Evolutionary conservation across 2,113 vertebrate genomes (phyloP), one percentile per base, ranked within the genome.

Genomic region (Strix uralensis): DNA sequence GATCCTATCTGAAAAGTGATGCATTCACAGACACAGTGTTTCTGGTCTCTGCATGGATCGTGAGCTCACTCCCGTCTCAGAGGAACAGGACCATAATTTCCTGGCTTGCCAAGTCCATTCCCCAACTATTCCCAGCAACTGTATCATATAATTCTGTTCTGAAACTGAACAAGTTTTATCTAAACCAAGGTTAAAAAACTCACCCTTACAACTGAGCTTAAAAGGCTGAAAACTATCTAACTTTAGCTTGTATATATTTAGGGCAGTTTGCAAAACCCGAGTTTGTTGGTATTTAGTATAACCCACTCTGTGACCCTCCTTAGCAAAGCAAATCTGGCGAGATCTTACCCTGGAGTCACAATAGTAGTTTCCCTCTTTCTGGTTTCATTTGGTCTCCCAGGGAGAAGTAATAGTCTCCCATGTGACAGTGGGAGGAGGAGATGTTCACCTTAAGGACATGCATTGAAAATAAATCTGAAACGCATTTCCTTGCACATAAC

Each of bases 341-440:
- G 80, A 91, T 89, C 61, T 91, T 94, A 70, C 73, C 95, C 95
- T 95, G 70, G 59, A 94, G 92, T 95, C 81, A 82, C 27, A 95
- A 75, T 40, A 95, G 58, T 55, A 85, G 77, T 90, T 96, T 90
- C 92, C 71, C 66, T 94, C 85, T 96, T 93, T 73, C 85, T 93
- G 71, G 63, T 93, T 97, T 96, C 96, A 96, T 97, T 95, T 96
- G 85, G 81, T 89, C 36, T 97, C 94, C 84, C 74, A 66, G 83
- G 84, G 75, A 95, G 93, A 57, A 80, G 70, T 94, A 96, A 95
- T 95, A 87, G 89, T 92, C 67, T 91, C 86, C 93, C 81, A 20
- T 92, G 94, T 83, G 75, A 93, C 58, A 62, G 34, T 51, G 32
- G 49, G 32, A 91, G 65, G 73, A 69, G 59, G 61, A 90, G 78